Percentiles rank a stretch among this genome's conserved stretches.
These are phyloP conservation scores for Caenorhabditis afra DNA, from an alignment of 2,888 invertebrate species.

Conservation along the genomic window DNA sequence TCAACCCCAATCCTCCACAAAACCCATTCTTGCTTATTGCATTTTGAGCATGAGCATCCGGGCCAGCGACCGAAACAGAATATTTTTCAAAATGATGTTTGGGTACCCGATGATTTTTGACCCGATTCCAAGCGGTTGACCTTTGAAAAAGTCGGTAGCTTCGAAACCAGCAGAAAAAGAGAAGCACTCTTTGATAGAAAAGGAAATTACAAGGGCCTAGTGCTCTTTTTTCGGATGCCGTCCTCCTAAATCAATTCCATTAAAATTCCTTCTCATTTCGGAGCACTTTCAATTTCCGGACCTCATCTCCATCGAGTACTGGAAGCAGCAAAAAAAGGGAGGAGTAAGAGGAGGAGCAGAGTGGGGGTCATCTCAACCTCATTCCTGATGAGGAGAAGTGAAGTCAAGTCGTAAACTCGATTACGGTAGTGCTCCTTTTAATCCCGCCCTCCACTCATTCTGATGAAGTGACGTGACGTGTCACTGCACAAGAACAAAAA, in stretches of 20 bases:
- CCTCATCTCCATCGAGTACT: neutral
- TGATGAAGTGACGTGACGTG: constrained; percentile 13
- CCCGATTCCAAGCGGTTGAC: too few species aligned
- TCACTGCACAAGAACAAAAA: too few species aligned
- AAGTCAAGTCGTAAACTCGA: constrained; percentile 35
- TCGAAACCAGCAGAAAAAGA: too few species aligned
- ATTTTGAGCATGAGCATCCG: constrained; percentile 45
- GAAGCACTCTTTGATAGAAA: too few species aligned
- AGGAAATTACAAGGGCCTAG: too few species aligned
- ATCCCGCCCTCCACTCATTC: too few species aligned
- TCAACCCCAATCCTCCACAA: neutral
- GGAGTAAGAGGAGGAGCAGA: neutral
- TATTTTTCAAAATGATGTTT: constrained; percentile 33
- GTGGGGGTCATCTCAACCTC: constrained; percentile 22
- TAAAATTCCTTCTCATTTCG: neutral
- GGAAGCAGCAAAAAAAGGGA: neutral
- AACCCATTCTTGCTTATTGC: constrained; percentile 45
- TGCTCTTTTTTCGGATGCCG: neutral
- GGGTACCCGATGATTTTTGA: constrained; percentile 3
- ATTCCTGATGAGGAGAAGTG: constrained; percentile 25
- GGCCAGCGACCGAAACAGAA: constrained; percentile 22
- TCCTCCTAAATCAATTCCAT: neutral
- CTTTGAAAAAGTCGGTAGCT: too few species aligned
- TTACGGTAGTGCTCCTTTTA: constrained; percentile 30
- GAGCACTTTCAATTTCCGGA: neutral